phyloP scores from a whole-genome alignment of 2,797 vertebrate species.

The Neosilurus mollespiculum region DNA sequence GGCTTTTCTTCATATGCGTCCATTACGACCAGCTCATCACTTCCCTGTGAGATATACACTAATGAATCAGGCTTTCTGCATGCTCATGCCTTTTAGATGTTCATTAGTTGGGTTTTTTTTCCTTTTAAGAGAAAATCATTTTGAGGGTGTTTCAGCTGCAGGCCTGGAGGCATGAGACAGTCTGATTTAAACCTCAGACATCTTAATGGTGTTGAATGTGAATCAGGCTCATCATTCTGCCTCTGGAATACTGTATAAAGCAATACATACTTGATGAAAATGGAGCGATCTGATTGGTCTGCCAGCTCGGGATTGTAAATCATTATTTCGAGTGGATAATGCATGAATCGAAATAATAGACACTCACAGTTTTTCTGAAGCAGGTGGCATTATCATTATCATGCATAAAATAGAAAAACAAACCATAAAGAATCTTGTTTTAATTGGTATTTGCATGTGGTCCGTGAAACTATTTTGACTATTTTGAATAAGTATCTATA shows the following conservation, averaged over 20 bases:
- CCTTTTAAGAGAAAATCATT: not conserved
- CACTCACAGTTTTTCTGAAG: too few species aligned
- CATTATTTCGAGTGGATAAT: too few species aligned
- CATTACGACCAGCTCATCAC: slow-evolving; percentile 9
- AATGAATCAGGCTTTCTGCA: slow-evolving; percentile 1
- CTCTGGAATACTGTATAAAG: too few species aligned
- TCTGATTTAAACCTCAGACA: slow-evolving; percentile 11
- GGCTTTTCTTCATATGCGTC: not conserved
- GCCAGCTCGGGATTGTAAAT: too few species aligned
- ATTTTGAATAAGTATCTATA: too few species aligned
- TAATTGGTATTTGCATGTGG: too few species aligned
- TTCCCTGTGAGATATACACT: not conserved
- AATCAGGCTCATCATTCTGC: not conserved
- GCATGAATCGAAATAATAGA: too few species aligned
- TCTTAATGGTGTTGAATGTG: not conserved
- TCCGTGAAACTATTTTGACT: too few species aligned
- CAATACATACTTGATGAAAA: not conserved
- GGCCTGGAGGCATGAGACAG: not conserved
- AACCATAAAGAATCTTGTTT: too few species aligned
- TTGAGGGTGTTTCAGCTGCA: not conserved
- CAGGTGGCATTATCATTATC: too few species aligned
- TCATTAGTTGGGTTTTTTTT: not conserved
- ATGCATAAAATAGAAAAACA: too few species aligned
- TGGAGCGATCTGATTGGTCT: too few species aligned
- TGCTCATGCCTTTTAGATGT: slow-evolving; percentile 2